Base-by-base conservation (phyloP, 2,797 vertebrate species). In the Anableps anableps region DNA sequence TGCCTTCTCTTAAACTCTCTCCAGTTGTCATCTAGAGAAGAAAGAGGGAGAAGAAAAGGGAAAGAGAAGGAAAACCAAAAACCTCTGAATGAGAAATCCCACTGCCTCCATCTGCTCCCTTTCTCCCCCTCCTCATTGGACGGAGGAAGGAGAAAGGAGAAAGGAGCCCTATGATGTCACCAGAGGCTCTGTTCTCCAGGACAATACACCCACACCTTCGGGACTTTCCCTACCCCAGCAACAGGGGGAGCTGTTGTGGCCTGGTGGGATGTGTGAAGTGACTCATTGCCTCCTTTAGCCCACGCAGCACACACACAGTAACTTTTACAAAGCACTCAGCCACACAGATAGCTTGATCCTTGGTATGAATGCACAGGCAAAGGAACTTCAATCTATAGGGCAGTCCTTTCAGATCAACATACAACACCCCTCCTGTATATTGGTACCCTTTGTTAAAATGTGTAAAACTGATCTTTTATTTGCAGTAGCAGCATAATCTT, bases 161-260 rank as follows among this genome's bases (percentile, higher is more conserved):
- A 80, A 88, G 87, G 87, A 83, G 80, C 89, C 85, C 90, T 91
- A 81, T 95, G 95, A 95, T 94, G 95, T 95, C 93, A 95, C 78
- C 71, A 41, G 83, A 79, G 60, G 86, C 94, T 93, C 88, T 92
- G 83, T 93, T 91, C 92, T 89, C 64, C 77, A 84, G 91, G 88
- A 96, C 95, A 96, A 95, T 95, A 94, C 95, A 83, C 96, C 96
- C 95, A 96, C 96, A 89, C 74, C 85, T 73, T 88, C 13, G 89
- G 94, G 94, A 85, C 76, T 94, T 95, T 91, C 93, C 93, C 91
- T 84, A 79, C 94, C 92, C 94, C 17, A 71, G 85, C 96, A 95
- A 96, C 94, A 96, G 96, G 95, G 95, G 95, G 96, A 90, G 94
- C 95, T 95, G 91, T 95, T 95, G 95, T 94, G 91, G 91, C 91